Evolutionary conservation across 2,797 vertebrate species (phyloP), one percentile per base, ranked within the genome.

Genomic region (Phoxinus dragarum): DNA sequence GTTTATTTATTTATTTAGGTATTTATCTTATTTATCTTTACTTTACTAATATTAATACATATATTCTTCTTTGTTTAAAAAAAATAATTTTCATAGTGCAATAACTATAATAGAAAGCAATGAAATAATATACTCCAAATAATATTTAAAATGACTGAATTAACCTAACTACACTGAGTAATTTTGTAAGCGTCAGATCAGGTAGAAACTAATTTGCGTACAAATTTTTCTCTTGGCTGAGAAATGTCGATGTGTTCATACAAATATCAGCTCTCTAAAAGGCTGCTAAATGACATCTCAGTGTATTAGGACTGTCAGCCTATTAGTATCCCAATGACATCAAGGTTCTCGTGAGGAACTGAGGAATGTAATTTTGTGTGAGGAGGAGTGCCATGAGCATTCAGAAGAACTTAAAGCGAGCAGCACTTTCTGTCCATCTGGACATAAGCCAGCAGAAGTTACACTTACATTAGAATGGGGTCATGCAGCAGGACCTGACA

Each of bases 381-480:
- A 94, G 81, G 71, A 68, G 79, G 71, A 68, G 71, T 91, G 90
- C 94, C 91, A 91, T 89, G 90, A 93, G 88, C 93, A 93, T 79
- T 88, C 91, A 93, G 93, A 95, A 93, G 91, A 84, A 49, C 77
- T 23, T 79, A 84, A 94, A 93, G 73, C 80, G 88, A 91, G 87
- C 90, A 91, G 92, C 87, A 93, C 88, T 93, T 96, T 89, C 93
- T 91, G 92, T 91, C 92, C 93, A 90, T 93, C 88, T 94, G 93
- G 91, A 92, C 91, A 84, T 83, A 75, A 94, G 92, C 91, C 94
- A 94, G 91, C 91, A 94, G 78, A 92, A 92, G 89, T 92, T 91
- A 87, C 88, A 95, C 93, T 93, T 95, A 94, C 93, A 93, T 96
- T 93, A 95, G 91, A 94, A 96, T 92, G 93, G 94, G 96, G 95